Conservation (phyloP, 2,113 vertebrate species). For the Ammospiza nelsoni region DNA sequence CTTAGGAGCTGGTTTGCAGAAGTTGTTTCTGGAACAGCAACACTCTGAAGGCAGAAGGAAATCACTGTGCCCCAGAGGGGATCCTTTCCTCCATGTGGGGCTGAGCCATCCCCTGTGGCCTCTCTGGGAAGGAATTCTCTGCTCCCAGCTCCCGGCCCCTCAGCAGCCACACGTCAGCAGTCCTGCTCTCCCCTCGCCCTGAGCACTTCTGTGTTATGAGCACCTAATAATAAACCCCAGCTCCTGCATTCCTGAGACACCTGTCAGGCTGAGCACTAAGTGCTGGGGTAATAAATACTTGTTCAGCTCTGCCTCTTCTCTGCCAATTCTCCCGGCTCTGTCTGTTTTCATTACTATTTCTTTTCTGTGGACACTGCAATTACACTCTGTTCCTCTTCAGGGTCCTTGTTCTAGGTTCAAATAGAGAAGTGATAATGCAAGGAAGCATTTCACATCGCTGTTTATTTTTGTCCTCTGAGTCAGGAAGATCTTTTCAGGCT, state of each 20-base stretch:
- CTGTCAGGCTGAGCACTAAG: conserved; percentile 21
- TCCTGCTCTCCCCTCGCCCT: neutral
- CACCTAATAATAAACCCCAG: neutral
- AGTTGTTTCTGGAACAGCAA: neutral
- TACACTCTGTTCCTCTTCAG: conserved; percentile 64
- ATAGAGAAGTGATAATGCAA: conserved; percentile 41
- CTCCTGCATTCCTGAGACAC: conserved; percentile 3
- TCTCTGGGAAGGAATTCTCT: neutral
- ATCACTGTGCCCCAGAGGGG: neutral
- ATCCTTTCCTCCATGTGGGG: neutral
- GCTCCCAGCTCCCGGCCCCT: neutral
- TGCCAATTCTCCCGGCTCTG: conserved; percentile 5
- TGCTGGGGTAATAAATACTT: conserved; percentile 39
- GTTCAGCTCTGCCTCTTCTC: conserved; percentile 38
- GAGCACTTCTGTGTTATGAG: neutral
- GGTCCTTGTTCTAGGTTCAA: conserved; percentile 50
- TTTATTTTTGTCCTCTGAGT: conserved; percentile 63
- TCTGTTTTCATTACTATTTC: conserved; percentile 53
- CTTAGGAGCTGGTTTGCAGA: neutral
- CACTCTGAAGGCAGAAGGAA: neutral
- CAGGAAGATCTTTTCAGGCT: conserved; percentile 49
- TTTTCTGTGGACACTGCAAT: conserved; percentile 65
- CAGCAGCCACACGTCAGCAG: neutral
- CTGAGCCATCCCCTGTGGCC: neutral
- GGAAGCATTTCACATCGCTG: conserved; percentile 38